phyloP scores from a whole-genome alignment of 1,140 invertebrate species.

The Dendroctonus ponderosae region DNA sequence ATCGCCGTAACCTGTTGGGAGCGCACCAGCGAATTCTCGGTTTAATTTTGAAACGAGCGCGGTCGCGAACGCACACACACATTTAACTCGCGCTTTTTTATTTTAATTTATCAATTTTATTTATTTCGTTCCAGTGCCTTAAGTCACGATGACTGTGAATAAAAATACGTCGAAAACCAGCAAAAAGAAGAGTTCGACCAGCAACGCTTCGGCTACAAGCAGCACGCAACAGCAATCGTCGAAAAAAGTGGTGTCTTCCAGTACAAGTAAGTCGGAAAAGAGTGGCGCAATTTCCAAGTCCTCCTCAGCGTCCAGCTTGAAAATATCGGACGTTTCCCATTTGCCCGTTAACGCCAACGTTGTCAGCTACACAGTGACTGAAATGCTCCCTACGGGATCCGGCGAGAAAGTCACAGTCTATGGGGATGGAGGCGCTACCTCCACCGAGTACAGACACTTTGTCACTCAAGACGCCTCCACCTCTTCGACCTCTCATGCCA shows the following conservation, averaged over 20 bases:
- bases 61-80: slow-evolving; percentile 34
- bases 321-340: slow-evolving; percentile 49
- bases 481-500: slow-evolving; percentile 22
- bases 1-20: slow-evolving; percentile 33
- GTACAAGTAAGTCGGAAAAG: slow-evolving; percentile 19
- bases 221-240: slow-evolving; percentile 26
- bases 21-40: slow-evolving; percentile 15
- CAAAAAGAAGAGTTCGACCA: slow-evolving; percentile 38
- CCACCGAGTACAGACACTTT: slow-evolving; percentile 48
- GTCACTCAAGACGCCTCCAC: slow-evolving; percentile 39
- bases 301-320: slow-evolving; percentile 46
- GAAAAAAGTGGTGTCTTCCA: slow-evolving; percentile 35
- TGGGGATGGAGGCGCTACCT: slow-evolving; percentile 42
- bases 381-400: slow-evolving; percentile 43
- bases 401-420: slow-evolving; percentile 51
- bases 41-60: slow-evolving; percentile 43
- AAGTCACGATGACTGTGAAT: slow-evolving; percentile 43
- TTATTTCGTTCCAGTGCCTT: slow-evolving; percentile 35
- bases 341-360: slow-evolving; percentile 42
- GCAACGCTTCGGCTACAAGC: slow-evolving; percentile 20
- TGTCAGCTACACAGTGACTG: slow-evolving; percentile 48
- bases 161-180: slow-evolving; percentile 41
- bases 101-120: slow-evolving; percentile 33
- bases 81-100: slow-evolving; percentile 33
- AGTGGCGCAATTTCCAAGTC: slow-evolving; percentile 40